These are phyloP conservation scores for Neosalanx taihuensis DNA, from an alignment of 2,797 vertebrate species.

Conservation along the genomic window DNA sequence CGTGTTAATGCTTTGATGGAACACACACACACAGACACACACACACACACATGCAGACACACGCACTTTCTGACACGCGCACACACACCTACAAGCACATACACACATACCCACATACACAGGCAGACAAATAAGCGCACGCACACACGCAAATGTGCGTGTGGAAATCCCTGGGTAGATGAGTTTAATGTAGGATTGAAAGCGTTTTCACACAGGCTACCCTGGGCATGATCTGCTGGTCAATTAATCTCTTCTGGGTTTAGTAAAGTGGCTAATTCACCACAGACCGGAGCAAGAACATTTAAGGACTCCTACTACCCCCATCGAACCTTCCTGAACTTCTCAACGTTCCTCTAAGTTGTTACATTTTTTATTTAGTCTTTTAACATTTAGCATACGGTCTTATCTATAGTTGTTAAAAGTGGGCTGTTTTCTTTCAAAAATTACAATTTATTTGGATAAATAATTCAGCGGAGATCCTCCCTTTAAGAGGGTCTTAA, in stretches of 20 bases:
- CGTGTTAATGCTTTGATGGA: slow-evolving; percentile 15
- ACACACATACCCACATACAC: slow-evolving; percentile 14
- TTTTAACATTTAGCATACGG: no score
- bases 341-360: not conserved
- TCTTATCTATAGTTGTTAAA: not conserved
- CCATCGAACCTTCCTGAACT: not conserved
- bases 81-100: slow-evolving; percentile 4
- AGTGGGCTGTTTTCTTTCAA: no score
- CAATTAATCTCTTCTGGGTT: slow-evolving; percentile 1
- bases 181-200: slow-evolving; percentile 30
- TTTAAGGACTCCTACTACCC: not conserved
- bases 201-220: slow-evolving; percentile 6
- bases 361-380: no score
- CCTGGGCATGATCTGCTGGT: slow-evolving; percentile 1
- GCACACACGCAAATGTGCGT: slow-evolving; percentile 13
- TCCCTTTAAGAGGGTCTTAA: not conserved
- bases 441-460: not conserved
- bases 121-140: slow-evolving; percentile 10
- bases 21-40: not conserved
- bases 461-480: not conserved
- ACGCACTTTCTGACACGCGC: not conserved
- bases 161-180: slow-evolving; percentile 19
- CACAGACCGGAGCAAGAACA: not conserved
- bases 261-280: slow-evolving; percentile 12
- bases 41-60: not conserved